A percentile compares a stretch with the other conserved stretches of the same genome.
phyloP scores from a whole-genome alignment of 1,140 invertebrate genomes.

The Eriocheir sinensis region DNA sequence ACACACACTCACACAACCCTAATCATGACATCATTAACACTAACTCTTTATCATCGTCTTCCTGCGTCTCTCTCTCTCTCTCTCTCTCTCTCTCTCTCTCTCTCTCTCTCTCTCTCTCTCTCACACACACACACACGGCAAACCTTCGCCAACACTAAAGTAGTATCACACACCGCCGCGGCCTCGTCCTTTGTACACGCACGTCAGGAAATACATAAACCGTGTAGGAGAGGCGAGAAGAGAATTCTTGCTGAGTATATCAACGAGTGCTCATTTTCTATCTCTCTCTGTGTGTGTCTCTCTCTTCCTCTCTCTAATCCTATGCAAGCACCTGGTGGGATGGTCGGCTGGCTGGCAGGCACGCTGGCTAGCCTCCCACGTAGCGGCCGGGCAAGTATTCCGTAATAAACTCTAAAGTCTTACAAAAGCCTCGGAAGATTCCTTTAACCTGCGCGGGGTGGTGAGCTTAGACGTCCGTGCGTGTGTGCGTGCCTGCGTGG shows the following conservation, averaged over 20 bases:
- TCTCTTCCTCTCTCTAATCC: constrained; percentile 32
- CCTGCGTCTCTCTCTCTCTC: too few relatives aligned
- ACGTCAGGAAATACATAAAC: too few relatives aligned
- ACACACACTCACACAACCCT: too few relatives aligned
- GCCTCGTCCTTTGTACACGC: too few relatives aligned
- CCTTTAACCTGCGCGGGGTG: neutral
- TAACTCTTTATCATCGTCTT: too few relatives aligned
- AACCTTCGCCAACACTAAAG: too few relatives aligned
- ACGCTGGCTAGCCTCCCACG: neutral
- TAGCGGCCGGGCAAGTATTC: constrained; percentile 17
- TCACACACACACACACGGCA: too few relatives aligned
- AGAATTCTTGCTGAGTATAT: too few relatives aligned
- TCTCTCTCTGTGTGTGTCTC: constrained; percentile 43
- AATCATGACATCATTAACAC: too few relatives aligned
- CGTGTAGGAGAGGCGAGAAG: neutral
- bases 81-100: constrained; percentile 22
- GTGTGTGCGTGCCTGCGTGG: constrained; percentile 29
- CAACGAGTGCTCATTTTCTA: constrained; percentile 30
- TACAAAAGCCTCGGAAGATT: constrained; percentile 28
- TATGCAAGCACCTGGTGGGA: neutral
- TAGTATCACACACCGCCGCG: too few relatives aligned
- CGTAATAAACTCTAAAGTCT: constrained; percentile 47
- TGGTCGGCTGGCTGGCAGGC: neutral
- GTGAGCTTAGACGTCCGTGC: neutral
- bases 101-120: neutral